These are phyloP conservation scores for Odocoileus hemionus DNA, from an alignment of 2,113 vertebrate genomes.

Conservation along the genomic window DNA sequence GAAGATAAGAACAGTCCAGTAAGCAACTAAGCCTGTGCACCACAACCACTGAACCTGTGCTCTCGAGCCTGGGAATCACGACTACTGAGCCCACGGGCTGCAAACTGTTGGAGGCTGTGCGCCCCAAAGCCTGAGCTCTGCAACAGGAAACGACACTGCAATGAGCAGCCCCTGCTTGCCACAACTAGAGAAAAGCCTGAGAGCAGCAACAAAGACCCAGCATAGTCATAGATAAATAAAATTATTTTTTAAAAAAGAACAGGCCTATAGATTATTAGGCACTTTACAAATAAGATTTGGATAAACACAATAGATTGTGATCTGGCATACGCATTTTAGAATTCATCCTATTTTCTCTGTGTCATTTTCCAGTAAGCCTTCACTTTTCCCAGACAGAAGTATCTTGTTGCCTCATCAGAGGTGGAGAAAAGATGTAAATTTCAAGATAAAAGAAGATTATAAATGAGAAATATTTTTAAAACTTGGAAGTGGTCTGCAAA, in stretches of 20 bases:
- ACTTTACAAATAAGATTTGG: constrained; percentile 11
- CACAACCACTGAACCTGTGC: not conserved
- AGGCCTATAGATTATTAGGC: not conserved
- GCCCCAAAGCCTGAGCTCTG: not conserved
- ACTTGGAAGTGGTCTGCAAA: not conserved
- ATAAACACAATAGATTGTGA: not conserved
- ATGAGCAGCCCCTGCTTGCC: not conserved
- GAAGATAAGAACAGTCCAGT: not conserved
- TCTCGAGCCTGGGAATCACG: not conserved
- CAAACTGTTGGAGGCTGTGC: not conserved
- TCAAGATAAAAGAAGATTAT: not conserved
- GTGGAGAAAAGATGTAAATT: not conserved
- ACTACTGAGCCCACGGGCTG: not conserved
- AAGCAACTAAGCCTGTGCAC: not conserved
- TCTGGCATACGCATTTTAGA: not conserved
- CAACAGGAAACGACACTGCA: not conserved
- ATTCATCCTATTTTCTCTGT: not conserved
- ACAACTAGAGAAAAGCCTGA: not conserved
- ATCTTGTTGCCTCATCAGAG: not conserved
- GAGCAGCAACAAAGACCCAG: not conserved
- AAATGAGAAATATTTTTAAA: constrained; percentile 19
- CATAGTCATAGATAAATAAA: not conserved
- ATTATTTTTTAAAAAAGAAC: not conserved
- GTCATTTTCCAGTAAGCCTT: not conserved
- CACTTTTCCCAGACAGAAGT: not conserved